A percentile compares a stretch with the other conserved stretches of the same genome.
These are phyloP conservation scores for Eurytoma californica DNA, from an alignment of 2,888 invertebrate species.

Conservation along the genomic window DNA sequence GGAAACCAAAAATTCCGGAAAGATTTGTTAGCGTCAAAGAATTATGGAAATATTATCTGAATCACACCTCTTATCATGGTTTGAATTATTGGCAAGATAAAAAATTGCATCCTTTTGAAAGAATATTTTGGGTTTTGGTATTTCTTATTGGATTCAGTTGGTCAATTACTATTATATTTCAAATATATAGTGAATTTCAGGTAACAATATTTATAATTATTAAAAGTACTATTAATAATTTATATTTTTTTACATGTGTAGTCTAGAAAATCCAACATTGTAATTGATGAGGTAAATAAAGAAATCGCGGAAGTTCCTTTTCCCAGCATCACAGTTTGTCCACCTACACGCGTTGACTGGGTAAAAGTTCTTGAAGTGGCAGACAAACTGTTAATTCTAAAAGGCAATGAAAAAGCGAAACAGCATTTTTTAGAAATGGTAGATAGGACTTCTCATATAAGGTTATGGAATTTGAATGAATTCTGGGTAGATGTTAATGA, in stretches of 20 bases:
- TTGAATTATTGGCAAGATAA: constrained; percentile 50
- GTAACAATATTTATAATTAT: constrained; percentile 10
- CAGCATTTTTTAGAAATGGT: background rate
- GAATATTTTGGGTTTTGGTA: constrained; percentile 62
- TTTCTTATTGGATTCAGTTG: constrained; percentile 49
- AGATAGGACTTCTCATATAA: background rate
- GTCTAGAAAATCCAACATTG: constrained; percentile 61
- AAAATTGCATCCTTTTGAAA: constrained; percentile 48
- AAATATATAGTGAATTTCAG: constrained; percentile 5
- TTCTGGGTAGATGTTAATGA: background rate
- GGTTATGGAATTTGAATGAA: no score
- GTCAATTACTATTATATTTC: background rate
- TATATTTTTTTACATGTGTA: constrained; percentile 16
- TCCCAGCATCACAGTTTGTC: constrained; percentile 67
- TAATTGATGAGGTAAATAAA: constrained; percentile 63
- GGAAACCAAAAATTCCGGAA: background rate
- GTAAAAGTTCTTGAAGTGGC: constrained; percentile 54
- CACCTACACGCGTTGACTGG: constrained; percentile 64
- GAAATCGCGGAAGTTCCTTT: constrained; percentile 63
- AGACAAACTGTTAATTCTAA: constrained; percentile 40
- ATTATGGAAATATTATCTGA: constrained; percentile 18
- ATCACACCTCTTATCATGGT: constrained; percentile 53
- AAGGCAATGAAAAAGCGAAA: background rate
- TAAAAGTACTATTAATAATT: background rate
- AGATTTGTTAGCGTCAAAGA: background rate